phyloP scores from a whole-genome alignment of 2,797 vertebrate species.

The Sciurus carolinensis region DNA sequence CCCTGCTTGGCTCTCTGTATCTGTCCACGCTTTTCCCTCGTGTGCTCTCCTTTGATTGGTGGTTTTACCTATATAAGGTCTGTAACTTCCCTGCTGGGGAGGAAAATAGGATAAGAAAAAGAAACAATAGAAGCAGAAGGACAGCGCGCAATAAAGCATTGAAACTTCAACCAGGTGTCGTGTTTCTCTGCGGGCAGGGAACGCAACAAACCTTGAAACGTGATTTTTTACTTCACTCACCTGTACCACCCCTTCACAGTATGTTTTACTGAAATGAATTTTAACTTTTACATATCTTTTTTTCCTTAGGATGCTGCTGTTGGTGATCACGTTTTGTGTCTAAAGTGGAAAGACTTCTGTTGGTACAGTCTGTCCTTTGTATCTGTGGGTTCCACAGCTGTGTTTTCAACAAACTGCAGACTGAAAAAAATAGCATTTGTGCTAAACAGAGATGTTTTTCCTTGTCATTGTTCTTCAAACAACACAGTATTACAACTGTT shows the following conservation, averaged over 20 bases:
- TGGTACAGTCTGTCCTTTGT: not conserved
- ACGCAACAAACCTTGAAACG: not conserved
- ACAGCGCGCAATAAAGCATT: too few relatives aligned
- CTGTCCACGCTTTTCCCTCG: too few relatives aligned
- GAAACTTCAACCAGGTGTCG: too few relatives aligned
- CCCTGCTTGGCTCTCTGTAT: too few relatives aligned
- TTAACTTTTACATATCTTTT: not conserved
- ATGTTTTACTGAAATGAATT: not conserved
- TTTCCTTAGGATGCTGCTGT: not conserved
- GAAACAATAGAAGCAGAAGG: too few relatives aligned
- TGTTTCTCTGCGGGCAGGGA: too few relatives aligned
- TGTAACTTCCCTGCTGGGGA: too few relatives aligned
- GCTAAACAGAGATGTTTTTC: not conserved
- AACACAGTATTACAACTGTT: not conserved
- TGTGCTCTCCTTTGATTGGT: too few relatives aligned
- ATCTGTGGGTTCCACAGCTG: not conserved
- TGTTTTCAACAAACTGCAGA: not conserved
- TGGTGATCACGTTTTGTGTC: not conserved
- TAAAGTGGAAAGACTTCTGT: not conserved
- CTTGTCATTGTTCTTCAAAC: not conserved
- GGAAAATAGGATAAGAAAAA: too few relatives aligned
- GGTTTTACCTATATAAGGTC: too few relatives aligned
- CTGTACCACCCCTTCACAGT: not conserved
- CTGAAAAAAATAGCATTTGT: not conserved
- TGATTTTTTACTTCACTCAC: not conserved